Evolutionary conservation across 2,113 vertebrate genomes (phyloP).

Genomic region (Festucalex cinctus): DNA sequence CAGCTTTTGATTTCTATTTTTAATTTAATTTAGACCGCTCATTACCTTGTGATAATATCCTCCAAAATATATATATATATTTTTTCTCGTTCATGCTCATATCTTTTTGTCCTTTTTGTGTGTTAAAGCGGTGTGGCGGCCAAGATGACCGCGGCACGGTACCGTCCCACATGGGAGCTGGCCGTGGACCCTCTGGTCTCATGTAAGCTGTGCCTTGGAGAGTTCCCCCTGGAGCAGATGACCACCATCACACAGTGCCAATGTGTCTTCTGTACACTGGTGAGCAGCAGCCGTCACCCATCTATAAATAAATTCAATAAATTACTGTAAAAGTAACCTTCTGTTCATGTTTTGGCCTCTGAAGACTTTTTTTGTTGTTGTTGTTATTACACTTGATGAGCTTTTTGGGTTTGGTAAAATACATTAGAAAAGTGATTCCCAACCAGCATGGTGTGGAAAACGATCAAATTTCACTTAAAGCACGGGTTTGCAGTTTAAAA

Average conservation of each 20-base stretch:
- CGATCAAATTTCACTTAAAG: too few species aligned
- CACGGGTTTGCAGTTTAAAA: too few species aligned
- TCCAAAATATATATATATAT: neutral
- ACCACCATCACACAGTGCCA: conserved; percentile 97
- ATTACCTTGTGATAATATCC: neutral
- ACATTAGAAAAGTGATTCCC: too few species aligned
- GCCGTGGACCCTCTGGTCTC: conserved; percentile 94
- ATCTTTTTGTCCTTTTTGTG: neutral
- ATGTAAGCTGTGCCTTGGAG: conserved; percentile 97
- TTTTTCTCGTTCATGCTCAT: neutral
- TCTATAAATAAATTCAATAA: too few species aligned
- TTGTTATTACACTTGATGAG: neutral
- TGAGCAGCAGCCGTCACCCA: conserved; percentile 61
- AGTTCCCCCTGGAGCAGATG: conserved; percentile 97
- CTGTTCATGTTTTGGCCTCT: neutral
- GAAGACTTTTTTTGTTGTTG: neutral
- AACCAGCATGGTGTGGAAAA: too few species aligned
- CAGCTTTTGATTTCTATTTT: neutral
- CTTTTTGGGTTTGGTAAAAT: too few species aligned
- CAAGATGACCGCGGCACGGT: conserved; percentile 92
- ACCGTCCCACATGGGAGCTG: conserved; percentile 94
- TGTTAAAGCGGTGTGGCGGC: conserved; percentile 72
- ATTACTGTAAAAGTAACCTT: neutral
- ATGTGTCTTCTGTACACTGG: conserved; percentile 98
- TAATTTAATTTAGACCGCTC: neutral